Conservation (phyloP, 2,797 vertebrate species). For the Sebastes hubbsi region DNA sequence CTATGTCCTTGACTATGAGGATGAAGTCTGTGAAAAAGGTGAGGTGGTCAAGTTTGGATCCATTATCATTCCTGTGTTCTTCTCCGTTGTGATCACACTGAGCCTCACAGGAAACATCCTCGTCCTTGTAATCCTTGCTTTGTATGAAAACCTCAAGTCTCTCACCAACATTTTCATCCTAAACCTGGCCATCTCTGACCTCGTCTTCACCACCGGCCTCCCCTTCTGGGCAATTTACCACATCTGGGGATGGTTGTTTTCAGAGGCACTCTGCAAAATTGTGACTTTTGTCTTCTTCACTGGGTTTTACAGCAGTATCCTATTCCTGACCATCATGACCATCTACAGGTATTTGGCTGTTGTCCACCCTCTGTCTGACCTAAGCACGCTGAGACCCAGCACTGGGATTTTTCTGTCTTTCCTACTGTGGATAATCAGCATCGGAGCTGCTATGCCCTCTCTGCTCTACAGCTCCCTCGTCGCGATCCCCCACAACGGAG, state of each 20-base stretch:
- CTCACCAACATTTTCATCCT: conserved; percentile 91
- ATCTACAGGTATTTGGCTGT: conserved; percentile 88
- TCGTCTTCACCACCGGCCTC: conserved; percentile 88
- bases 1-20: fast-evolving
- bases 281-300: conserved; percentile 85
- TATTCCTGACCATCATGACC: conserved; percentile 91
- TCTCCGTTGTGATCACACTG: conserved; percentile 82
- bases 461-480: conserved; percentile 75
- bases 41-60: conserved; percentile 70
- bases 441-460: conserved; percentile 82
- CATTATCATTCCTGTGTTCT: conserved; percentile 74
- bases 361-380: conserved; percentile 84
- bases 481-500: fast-evolving
- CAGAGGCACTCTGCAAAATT: conserved; percentile 84
- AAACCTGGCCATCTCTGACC: conserved; percentile 90
- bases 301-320: conserved; percentile 90
- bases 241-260: conserved; percentile 85
- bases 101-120: conserved; percentile 90
- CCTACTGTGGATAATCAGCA: conserved; percentile 83
- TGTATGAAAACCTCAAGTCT: conserved; percentile 87
- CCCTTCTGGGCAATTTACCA: conserved; percentile 87
- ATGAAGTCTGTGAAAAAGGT: conserved; percentile 80
- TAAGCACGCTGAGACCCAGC: conserved; percentile 61
- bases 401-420: conserved; percentile 62
- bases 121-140: conserved; percentile 87